phyloP scores from a whole-genome alignment of 1,140 invertebrate species.

The Philaenus spumarius region DNA sequence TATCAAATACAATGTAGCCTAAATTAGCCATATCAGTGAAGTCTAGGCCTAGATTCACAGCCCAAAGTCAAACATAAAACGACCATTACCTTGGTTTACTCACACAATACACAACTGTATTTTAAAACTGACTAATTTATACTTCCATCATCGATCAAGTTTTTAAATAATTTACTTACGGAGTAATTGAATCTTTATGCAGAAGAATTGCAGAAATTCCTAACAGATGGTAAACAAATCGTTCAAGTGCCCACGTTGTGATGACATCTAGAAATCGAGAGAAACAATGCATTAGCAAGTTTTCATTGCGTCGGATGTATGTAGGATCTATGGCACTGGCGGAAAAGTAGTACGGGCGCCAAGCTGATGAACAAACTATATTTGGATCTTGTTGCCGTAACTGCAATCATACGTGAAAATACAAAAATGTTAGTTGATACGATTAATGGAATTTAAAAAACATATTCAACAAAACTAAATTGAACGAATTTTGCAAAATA shows the following conservation, averaged over 20 bases:
- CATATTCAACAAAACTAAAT: too few species aligned
- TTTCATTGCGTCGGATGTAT: slow-evolving; percentile 21
- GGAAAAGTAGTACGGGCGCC: slow-evolving; percentile 50
- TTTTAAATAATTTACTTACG: slow-evolving; percentile 42
- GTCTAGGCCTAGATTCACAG: too few species aligned
- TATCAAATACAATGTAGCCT: too few species aligned
- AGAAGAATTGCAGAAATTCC: slow-evolving; percentile 57
- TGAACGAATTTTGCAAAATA: too few species aligned
- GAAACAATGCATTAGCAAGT: background rate
- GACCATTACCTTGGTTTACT: too few species aligned
- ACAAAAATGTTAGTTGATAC: too few species aligned
- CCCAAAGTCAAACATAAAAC: too few species aligned
- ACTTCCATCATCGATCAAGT: background rate
- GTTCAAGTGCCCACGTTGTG: slow-evolving; percentile 47
- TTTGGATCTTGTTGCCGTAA: slow-evolving; percentile 53
- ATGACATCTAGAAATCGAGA: slow-evolving; percentile 43
- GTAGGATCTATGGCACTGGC: slow-evolving; percentile 38
- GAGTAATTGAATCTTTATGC: slow-evolving; percentile 59
- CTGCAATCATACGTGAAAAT: slow-evolving; percentile 40
- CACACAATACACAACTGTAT: too few species aligned
- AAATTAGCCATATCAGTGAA: too few species aligned
- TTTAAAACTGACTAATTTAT: background rate
- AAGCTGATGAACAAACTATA: slow-evolving; percentile 55
- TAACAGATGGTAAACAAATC: slow-evolving; percentile 45
- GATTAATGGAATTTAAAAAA: too few species aligned